A percentile compares a stretch with the other conserved stretches of the same genome.
Evolutionary conservation across 2,113 vertebrate species (phyloP).

Genomic region (Brienomyrus brachyistius): DNA sequence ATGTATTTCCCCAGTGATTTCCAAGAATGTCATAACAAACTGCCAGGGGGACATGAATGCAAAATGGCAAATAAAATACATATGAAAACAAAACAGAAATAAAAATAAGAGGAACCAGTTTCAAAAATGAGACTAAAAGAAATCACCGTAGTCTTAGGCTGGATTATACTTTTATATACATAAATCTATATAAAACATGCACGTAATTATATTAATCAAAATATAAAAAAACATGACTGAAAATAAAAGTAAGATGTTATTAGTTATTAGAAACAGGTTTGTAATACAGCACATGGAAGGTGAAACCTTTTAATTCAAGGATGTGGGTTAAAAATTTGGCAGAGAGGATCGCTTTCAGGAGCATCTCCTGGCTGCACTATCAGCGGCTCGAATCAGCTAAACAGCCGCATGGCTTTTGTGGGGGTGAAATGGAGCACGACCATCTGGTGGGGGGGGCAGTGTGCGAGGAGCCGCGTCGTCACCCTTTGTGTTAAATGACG

Average conservation of each 20-base stretch:
- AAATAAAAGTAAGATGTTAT: background rate
- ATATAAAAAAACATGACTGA: background rate
- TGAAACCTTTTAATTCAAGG: background rate
- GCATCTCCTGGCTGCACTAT: slow-evolving; percentile 34
- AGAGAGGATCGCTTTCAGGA: background rate
- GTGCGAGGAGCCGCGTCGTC: slow-evolving; percentile 33
- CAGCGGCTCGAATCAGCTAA: slow-evolving; percentile 48
- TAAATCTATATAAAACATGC: background rate
- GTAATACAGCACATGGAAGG: background rate
- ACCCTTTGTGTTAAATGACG: slow-evolving; percentile 34
- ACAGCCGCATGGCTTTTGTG: slow-evolving; percentile 40
- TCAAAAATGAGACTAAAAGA: background rate
- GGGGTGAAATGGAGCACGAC: slow-evolving; percentile 49
- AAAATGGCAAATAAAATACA: background rate
- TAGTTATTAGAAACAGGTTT: background rate
- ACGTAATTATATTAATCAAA: background rate
- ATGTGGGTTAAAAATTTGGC: background rate
- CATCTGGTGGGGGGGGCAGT: slow-evolving; percentile 29
- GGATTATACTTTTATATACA: background rate
- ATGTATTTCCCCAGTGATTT: background rate
- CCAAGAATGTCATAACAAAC: background rate
- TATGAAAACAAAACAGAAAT: background rate
- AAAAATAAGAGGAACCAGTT: background rate
- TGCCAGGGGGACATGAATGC: background rate
- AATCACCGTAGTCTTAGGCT: background rate